Percentiles rank a stretch among this genome's conserved stretches.
phyloP scores from a whole-genome alignment of 2,113 vertebrate species.

The Callithrix jacchus region DNA sequence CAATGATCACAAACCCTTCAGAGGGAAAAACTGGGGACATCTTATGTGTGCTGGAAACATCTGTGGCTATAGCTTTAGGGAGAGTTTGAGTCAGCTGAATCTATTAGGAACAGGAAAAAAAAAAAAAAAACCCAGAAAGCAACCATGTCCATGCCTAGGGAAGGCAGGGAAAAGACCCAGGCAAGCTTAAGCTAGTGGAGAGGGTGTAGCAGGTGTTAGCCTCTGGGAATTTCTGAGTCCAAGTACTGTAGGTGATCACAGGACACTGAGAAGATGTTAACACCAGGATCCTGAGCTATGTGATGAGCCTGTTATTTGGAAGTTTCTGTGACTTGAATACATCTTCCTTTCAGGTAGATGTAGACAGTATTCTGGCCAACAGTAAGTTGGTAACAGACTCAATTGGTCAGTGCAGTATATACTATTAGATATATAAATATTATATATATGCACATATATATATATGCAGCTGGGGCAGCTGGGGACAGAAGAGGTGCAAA shows the following conservation, averaged over 20 bases:
- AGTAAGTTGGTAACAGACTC: not conserved
- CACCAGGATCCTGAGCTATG: not conserved
- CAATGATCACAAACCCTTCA: not conserved
- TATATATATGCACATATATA: too few relatives aligned
- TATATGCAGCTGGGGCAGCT: not conserved
- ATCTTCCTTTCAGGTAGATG: not conserved
- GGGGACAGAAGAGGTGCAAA: not conserved
- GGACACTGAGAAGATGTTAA: not conserved
- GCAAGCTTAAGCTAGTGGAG: too few relatives aligned
- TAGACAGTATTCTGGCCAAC: not conserved
- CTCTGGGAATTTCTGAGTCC: not conserved
- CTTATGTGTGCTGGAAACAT: not conserved
- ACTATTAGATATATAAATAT: too few relatives aligned
- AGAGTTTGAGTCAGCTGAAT: not conserved
- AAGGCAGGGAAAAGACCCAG: not conserved
- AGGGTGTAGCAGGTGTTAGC: rapidly evolving
- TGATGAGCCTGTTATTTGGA: not conserved
- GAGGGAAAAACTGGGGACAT: not conserved
- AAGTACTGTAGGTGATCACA: not conserved
- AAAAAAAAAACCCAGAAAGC: rapidly evolving
- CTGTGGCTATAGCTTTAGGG: not conserved
- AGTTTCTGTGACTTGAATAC: not conserved
- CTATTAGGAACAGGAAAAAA: not conserved
- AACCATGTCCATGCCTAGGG: rapidly evolving
- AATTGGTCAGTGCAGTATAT: not conserved